Conservation (phyloP, 2,113 vertebrate species). For the Fukomys damarensis region DNA sequence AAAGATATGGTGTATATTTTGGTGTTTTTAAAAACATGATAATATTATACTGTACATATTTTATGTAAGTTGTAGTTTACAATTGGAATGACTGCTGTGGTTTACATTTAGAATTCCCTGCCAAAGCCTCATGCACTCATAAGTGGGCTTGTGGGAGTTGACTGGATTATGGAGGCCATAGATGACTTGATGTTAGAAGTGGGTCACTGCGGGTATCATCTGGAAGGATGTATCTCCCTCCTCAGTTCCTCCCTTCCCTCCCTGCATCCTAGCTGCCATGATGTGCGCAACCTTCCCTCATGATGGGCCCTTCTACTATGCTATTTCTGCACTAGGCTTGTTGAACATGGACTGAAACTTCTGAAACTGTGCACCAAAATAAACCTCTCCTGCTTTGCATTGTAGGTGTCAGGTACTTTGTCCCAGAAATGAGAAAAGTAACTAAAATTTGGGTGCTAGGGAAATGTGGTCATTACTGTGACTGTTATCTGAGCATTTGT, state of each 20-base stretch:
- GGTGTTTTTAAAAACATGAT: not conserved
- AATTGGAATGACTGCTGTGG: not conserved
- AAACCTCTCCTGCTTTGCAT: not conserved
- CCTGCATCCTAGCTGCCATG: not conserved
- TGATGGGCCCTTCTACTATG: not conserved
- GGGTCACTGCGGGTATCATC: not conserved
- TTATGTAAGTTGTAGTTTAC: slow-evolving; percentile 18
- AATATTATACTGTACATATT: not conserved
- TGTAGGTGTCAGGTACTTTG: not conserved
- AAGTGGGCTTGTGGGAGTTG: not conserved
- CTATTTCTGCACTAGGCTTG: not conserved
- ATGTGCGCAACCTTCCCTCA: not conserved
- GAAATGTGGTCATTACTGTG: not conserved
- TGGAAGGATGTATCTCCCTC: not conserved
- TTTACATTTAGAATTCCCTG: not conserved
- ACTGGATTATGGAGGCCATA: not conserved
- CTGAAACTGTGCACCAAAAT: not conserved
- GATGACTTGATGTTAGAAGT: not conserved
- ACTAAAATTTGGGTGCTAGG: not conserved
- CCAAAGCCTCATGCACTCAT: not conserved
- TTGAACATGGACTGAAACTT: not conserved
- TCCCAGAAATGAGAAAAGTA: not conserved
- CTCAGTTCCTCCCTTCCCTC: not conserved
- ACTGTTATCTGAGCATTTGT: not conserved
- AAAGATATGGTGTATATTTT: not conserved